These are phyloP conservation scores for Eulemur albifrons DNA, from an alignment of 2,797 vertebrate species.

Conservation along the genomic window DNA sequence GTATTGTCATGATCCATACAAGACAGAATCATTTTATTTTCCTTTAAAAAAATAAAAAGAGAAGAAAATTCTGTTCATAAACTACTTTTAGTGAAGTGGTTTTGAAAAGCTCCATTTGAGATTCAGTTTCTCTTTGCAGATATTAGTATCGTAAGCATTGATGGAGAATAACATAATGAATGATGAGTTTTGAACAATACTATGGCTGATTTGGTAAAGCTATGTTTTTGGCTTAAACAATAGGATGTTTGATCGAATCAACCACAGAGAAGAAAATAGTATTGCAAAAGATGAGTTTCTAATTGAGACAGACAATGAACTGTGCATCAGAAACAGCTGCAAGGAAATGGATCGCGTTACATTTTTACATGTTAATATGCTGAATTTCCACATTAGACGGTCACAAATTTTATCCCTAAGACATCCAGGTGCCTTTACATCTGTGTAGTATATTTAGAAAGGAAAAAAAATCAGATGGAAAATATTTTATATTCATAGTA, in stretches of 20 bases:
- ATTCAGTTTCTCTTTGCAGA: conserved; percentile 67
- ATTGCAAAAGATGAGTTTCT: conserved; percentile 75
- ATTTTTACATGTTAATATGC: conserved; percentile 70
- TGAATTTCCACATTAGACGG: conserved; percentile 71
- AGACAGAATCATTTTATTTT: conserved; percentile 57
- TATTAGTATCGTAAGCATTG: conserved; percentile 69
- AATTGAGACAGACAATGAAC: conserved; percentile 74
- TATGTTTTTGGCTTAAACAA: conserved; percentile 77
- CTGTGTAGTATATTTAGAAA: conserved; percentile 79
- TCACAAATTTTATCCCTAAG: conserved; percentile 77
- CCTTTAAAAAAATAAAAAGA: conserved; percentile 39
- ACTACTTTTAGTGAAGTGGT: conserved; percentile 68
- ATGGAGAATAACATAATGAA: conserved; percentile 77
- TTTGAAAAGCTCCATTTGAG: conserved; percentile 68
- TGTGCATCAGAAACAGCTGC: conserved; percentile 78
- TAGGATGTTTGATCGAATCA: conserved; percentile 78
- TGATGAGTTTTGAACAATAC: conserved; percentile 76
- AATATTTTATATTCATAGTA: conserved; percentile 57
- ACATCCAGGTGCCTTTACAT: conserved; percentile 85
- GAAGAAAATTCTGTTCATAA: conserved; percentile 60
- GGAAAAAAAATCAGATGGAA: conserved; percentile 74
- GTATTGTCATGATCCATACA: conserved; percentile 72
- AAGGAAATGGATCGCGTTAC: conserved; percentile 58
- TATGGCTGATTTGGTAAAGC: conserved; percentile 76
- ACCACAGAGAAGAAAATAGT: conserved; percentile 67